Base-by-base conservation (phyloP, 1,140 invertebrate species). In the Polyergus mexicanus region DNA sequence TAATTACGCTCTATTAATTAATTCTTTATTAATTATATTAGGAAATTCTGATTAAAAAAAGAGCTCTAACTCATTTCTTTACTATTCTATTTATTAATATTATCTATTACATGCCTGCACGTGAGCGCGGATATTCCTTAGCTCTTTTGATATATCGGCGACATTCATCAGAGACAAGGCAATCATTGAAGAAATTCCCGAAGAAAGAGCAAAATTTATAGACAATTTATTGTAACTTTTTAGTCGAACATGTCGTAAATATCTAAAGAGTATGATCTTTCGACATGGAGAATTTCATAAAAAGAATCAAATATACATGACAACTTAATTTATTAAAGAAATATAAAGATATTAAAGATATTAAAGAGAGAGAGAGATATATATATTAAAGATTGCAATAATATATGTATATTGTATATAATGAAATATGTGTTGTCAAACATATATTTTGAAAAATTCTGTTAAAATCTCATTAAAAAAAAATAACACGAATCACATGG, bases 41-140 rank as follows among this genome's bases (percentile, higher is more conserved):
- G n/a, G 89, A 87, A 87, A 44, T 85, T 62, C 83, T 28, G 71
- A 62, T 92, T 86, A 90, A 89, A 47, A 47, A 41, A 47, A 88
- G 85, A 84, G 80, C 90, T 4, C 0, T 88, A 91, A 91, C 91
- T 80, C 60, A 75, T 75, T 16, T 5, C 38, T 51, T 25, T 41
- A 47, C n/a, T 69, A 41, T 86, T 86, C 76, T 86, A 86, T 47
- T 44, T 19, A 41, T 51, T 65, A 85, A 84, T 22, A 72, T 62
- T 62, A 28, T 28, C 25, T 28, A 28, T 28, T 22, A 76, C 58
- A 22, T 81, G 10, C 51, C 35, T 72, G 38, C 66, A 72, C 54
- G 78, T 28, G 44, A 47, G 3, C 8, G 32, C 35, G 25, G 11
- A 51, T 56, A 77, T 84, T 77, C 62, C 58, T 84, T 13, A 41